phyloP scores from a whole-genome alignment of 2,888 invertebrate species.

The Pseudococcus viburni region DNA sequence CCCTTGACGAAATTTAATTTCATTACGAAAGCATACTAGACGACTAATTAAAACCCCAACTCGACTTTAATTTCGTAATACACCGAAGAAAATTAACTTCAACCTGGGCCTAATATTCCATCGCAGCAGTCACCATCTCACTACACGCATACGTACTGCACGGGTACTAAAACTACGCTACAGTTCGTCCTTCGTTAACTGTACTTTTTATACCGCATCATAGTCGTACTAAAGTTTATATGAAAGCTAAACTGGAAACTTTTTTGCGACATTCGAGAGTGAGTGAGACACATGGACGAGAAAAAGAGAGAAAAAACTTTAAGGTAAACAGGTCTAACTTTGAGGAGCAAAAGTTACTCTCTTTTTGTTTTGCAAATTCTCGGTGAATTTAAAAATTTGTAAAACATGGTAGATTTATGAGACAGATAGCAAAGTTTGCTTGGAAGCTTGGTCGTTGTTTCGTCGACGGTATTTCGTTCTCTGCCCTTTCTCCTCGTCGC shows the following conservation, averaged over 20 bases:
- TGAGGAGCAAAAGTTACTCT: not conserved
- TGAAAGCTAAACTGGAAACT: not conserved
- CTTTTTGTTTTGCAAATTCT: slow-evolving; percentile 44
- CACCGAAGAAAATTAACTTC: no score
- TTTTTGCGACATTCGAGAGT: slow-evolving; percentile 8
- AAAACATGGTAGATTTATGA: slow-evolving; percentile 33
- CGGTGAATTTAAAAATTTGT: slow-evolving; percentile 42
- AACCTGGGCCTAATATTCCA: no score
- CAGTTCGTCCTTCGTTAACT: slow-evolving; percentile 9
- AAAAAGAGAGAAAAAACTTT: not conserved
- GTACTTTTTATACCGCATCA: not conserved
- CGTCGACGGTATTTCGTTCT: not conserved
- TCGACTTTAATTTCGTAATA: no score
- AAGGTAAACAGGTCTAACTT: slow-evolving; percentile 9
- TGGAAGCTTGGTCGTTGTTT: not conserved
- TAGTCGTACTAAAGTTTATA: not conserved
- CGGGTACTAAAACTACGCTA: not conserved
- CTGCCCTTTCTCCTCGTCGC: not conserved
- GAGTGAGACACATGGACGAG: not conserved
- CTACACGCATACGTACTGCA: not conserved
- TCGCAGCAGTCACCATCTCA: no score
- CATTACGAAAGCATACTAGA: no score
- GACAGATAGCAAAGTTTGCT: slow-evolving; percentile 34
- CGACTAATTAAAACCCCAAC: no score
- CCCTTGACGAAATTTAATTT: no score